These are phyloP conservation scores for Toxostoma redivivum DNA, from an alignment of 2,113 vertebrate species.

Conservation along the genomic window DNA sequence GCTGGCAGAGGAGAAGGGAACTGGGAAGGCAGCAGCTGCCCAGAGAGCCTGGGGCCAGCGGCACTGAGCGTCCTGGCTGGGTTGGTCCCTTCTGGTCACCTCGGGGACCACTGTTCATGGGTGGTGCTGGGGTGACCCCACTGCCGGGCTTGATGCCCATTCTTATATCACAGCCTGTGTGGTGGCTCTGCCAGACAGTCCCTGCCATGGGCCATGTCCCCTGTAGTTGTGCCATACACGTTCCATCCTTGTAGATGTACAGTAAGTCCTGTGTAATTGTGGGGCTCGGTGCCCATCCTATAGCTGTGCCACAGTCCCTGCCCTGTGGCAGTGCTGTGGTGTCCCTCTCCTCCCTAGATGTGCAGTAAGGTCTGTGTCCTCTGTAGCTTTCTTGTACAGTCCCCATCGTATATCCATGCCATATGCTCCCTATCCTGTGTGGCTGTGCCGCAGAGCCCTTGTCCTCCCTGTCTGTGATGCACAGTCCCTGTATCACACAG, in stretches of 20 bases:
- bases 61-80: background rate
- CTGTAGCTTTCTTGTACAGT: background rate
- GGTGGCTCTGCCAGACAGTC: background rate
- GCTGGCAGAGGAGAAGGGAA: background rate
- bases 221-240: background rate
- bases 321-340: background rate
- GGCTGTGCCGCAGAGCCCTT: background rate
- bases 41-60: fast-evolving
- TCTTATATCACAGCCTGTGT: background rate
- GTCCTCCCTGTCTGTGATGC: background rate
- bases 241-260: background rate
- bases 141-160: fast-evolving
- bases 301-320: background rate
- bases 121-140: background rate
- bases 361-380: background rate
- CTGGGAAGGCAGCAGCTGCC: background rate
- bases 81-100: fast-evolving
- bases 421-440: background rate
- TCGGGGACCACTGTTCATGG: fast-evolving
- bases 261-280: background rate
- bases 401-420: background rate
- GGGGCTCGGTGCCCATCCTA: background rate
- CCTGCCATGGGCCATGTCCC: fast-evolving
- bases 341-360: background rate
- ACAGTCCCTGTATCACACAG: background rate